Base-by-base conservation (phyloP, 2,797 vertebrate species). In the Distichodus sexfasciatus region DNA sequence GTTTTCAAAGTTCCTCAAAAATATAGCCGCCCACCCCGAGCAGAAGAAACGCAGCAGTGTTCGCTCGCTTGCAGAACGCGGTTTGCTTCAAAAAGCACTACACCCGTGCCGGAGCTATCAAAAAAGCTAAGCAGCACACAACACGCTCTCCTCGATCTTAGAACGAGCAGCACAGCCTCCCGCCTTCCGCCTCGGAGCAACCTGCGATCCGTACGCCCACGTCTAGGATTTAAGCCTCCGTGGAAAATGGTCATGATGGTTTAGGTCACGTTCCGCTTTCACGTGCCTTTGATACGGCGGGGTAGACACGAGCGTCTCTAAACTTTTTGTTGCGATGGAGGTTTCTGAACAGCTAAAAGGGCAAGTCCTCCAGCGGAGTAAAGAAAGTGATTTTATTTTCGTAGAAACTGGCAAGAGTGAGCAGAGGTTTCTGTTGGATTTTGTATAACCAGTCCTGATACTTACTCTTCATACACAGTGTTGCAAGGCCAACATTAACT, bases 211-310 rank as follows among this genome's bases (percentile, higher is more conserved):
- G 31, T 26, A 43, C 41, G 21, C 62, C 71, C 46, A 47, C 63
- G 29, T 58, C 58, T 58, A 43, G 15, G 17, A 57, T 40, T 72
- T 69, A 31, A 71, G 55, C 41, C 48, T 17, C 44, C 31, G 38
- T 48, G 44, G 44, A 74, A 71, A 43, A 67, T 53, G 31, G 3
- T 10, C 51, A 35, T 29, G 54, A 71, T 74, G 71, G 66, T 71
- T 36, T 24, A 36, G 58, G 57, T 57, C 50, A 64, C 19, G 28
- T 41, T 63, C 43, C 26, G 23, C 8, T n/a, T 47, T 74, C 21
- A 15, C 64, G 21, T 31, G 35, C n/a, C 14, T 23, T n/a, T 51
- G 10, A 26, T 2, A 29, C 14, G 36, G 23, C 33, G 12, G n/a
- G 50, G 31, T 54, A 2, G 0, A 33, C 17, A 11, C 33, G 17